A percentile compares a stretch with the other conserved stretches of the same genome.
Conservation (phyloP, 2,888 invertebrate species). For the Argyresthia goedartella region DNA sequence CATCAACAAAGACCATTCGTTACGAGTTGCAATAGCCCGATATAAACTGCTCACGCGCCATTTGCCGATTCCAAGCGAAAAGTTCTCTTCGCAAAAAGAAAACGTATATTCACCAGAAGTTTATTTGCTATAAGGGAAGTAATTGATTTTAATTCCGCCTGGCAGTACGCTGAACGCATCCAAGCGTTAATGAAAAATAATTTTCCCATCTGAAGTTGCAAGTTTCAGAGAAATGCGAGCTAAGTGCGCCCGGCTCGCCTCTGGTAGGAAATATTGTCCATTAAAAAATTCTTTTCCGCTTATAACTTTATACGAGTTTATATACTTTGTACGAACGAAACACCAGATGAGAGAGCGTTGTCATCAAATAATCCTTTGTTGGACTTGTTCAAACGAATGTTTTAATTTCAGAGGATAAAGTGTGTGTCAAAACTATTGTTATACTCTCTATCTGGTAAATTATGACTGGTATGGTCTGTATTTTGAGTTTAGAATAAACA, state of each 20-base stretch:
- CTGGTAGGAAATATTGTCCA: slow-evolving; percentile 1
- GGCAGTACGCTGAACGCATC: slow-evolving; percentile 40
- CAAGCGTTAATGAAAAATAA: slow-evolving; percentile 60
- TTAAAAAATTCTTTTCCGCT: not conserved
- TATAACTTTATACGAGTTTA: not conserved
- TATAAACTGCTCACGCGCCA: no score
- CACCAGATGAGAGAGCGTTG: no score
- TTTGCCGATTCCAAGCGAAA: no score
- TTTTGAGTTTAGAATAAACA: no score
- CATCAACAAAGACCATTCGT: no score
- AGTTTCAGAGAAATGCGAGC: slow-evolving; percentile 32
- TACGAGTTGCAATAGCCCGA: no score
- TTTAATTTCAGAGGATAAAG: no score
- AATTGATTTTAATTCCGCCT: slow-evolving; percentile 58
- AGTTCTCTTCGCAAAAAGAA: no score
- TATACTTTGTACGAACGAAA: not conserved
- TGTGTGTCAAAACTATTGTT: no score
- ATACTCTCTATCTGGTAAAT: no score
- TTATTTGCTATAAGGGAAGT: slow-evolving; percentile 14
- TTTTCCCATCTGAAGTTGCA: slow-evolving; percentile 46
- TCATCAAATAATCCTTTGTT: no score
- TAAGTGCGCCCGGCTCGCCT: slow-evolving; percentile 9
- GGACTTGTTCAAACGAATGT: not conserved
- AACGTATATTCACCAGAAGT: not conserved
- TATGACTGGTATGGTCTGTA: no score